Conservation (phyloP, 2,888 invertebrate species). For the Parapristionchus giblindavisi region DNA sequence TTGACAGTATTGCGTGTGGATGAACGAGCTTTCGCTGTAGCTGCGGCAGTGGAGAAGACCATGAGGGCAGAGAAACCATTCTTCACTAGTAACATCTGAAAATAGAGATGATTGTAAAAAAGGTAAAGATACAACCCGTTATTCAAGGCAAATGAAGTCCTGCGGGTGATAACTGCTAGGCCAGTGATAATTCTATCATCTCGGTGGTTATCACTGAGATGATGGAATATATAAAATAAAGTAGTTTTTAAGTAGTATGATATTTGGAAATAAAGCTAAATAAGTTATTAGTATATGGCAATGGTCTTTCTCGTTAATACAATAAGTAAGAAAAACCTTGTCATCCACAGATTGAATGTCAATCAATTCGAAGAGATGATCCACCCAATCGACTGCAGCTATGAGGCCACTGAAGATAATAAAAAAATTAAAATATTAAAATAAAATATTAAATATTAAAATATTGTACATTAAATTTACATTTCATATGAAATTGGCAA, state of each 20-base stretch:
- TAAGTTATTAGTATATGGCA: background rate
- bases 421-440: background rate
- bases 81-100: slow-evolving; percentile 63
- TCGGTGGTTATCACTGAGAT: slow-evolving; percentile 9
- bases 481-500: too few relatives aligned
- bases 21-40: slow-evolving; percentile 51
- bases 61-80: slow-evolving; percentile 64
- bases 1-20: slow-evolving; percentile 58
- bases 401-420: slow-evolving; percentile 48
- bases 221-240: background rate
- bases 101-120: too few relatives aligned
- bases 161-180: too few relatives aligned
- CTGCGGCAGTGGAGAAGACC: slow-evolving; percentile 55
- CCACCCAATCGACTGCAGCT: slow-evolving; percentile 67
- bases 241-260: too few relatives aligned
- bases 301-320: background rate
- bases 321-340: slow-evolving; percentile 49
- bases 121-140: too few relatives aligned
- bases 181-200: too few relatives aligned
- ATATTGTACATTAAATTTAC: background rate
- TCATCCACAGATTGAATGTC: slow-evolving; percentile 65
- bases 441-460: background rate
- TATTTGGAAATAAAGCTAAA: too few relatives aligned
- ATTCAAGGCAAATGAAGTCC: too few relatives aligned
- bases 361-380: slow-evolving; percentile 67